Conservation (phyloP, 2,888 invertebrate genomes). For the Tortricodes alternella region DNA sequence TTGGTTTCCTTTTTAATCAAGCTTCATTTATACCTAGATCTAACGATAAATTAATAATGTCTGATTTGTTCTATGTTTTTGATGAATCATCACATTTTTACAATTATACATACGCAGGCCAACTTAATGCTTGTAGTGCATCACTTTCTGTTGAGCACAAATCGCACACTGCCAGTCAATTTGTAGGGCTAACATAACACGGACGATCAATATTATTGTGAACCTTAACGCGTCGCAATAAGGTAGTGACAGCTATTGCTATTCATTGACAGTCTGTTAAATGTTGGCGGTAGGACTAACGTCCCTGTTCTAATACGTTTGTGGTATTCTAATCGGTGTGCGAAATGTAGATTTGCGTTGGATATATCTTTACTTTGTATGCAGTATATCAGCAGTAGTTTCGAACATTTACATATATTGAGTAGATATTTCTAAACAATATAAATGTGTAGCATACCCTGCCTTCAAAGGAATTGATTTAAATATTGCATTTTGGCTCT, state of each 20-base stretch:
- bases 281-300: too few species aligned
- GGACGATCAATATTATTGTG: neutral
- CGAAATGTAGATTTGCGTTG: constrained; percentile 14
- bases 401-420: constrained; percentile 33
- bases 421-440: constrained; percentile 38
- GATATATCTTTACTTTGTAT: constrained; percentile 21
- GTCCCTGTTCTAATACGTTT: neutral
- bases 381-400: constrained; percentile 34
- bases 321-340: constrained; percentile 3
- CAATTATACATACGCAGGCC: neutral
- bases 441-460: constrained; percentile 33
- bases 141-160: constrained; percentile 13
- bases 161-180: constrained; percentile 13
- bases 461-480: constrained; percentile 51
- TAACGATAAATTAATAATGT: constrained; percentile 6
- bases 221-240: neutral
- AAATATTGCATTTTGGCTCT: constrained; percentile 52
- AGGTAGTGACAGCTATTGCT: neutral
- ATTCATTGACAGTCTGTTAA: neutral
- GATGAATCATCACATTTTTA: constrained; percentile 8
- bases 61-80: constrained; percentile 7
- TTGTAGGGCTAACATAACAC: neutral
- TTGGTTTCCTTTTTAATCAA: too few species aligned
- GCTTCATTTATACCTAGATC: too few species aligned
- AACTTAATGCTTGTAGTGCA: constrained; percentile 16